These are phyloP conservation scores for Battus philenor DNA, from an alignment of 1,140 invertebrate species.

Conservation along the genomic window DNA sequence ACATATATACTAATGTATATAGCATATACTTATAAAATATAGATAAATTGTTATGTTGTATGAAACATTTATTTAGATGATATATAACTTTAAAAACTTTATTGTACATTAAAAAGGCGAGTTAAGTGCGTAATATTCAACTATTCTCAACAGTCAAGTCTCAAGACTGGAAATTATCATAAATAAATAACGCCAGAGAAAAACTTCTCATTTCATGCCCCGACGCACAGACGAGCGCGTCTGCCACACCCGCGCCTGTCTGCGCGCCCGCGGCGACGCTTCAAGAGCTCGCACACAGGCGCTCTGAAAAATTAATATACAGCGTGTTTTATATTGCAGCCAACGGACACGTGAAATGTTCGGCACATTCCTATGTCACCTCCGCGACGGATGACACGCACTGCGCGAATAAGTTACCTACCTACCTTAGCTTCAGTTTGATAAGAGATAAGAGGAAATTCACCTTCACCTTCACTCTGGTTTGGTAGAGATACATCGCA, in stretches of 20 bases:
- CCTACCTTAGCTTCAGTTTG: too few relatives aligned
- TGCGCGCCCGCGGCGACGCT: slow-evolving; percentile 63
- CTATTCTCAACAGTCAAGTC: not conserved
- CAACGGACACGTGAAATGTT: slow-evolving; percentile 38
- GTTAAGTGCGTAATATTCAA: not conserved
- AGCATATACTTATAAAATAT: too few relatives aligned
- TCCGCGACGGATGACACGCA: too few relatives aligned
- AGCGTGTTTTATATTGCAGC: slow-evolving; percentile 41
- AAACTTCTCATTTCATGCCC: slow-evolving; percentile 26
- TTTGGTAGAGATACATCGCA: too few relatives aligned
- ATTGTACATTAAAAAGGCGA: not conserved
- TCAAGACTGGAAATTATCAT: too few relatives aligned
- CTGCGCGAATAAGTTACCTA: too few relatives aligned
- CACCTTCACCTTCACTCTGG: too few relatives aligned
- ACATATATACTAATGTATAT: too few relatives aligned
- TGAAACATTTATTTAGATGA: too few relatives aligned
- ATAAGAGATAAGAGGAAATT: too few relatives aligned
- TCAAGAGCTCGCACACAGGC: slow-evolving; percentile 50
- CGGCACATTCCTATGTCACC: slow-evolving; percentile 33
- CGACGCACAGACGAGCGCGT: slow-evolving; percentile 36
- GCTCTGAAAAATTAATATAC: slow-evolving; percentile 69
- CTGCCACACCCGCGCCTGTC: slow-evolving; percentile 56
- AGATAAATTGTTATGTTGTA: too few relatives aligned
- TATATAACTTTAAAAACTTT: too few relatives aligned
- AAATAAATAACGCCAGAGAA: not conserved